Evolutionary conservation across 2,113 vertebrate genomes (phyloP), one percentile per base, ranked within the genome.

Genomic region (Labrus mixtus): DNA sequence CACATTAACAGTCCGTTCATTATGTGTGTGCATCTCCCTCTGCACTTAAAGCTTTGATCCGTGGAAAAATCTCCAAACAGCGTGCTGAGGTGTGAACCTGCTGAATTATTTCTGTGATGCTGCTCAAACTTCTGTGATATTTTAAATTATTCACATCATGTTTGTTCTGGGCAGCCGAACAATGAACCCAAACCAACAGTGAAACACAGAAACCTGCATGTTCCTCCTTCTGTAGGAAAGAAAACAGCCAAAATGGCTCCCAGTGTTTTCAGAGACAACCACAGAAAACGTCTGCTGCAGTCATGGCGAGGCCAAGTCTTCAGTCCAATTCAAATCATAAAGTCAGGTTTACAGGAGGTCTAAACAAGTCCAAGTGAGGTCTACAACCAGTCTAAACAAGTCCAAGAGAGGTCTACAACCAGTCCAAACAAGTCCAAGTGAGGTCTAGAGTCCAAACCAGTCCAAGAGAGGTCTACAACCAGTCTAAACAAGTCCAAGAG

Each of bases 1-100:
- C 95, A 96, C 96, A 98, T 98, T 97, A 98, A 95, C 95, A 96
- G 95, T 89, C 82, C 95, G 94, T 97, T 97, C 95, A 96, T 97
- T 98, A 96, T 96, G 95, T 92, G 95, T 93, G 95, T 95, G 88
- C 81, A 68, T 82, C 76, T 87, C 81, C 66, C 53, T 75, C 81
- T 83, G 85, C 84, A 81, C 85, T 85, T 87, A 85, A 86, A 78
- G 77, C 88, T 89, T 82, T 90, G 85, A 88, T 89, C 85, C 76
- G 66, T 81, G 43, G 39, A 41, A 41, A 86, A 87, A 69, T 55
- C 58, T 68, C 58, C 76, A 65, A 82, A 88, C 80, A 86, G 85
- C 80, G 80, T 66, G 55, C 75, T 61, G 61, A 85, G 63, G 79
- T 76, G 71, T 58, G 71, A 85, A 78, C 33, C 74, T 60, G 74